These are phyloP conservation scores for Caenorhabditis japonica DNA, from an alignment of 2,888 invertebrate species.

Conservation along the genomic window DNA sequence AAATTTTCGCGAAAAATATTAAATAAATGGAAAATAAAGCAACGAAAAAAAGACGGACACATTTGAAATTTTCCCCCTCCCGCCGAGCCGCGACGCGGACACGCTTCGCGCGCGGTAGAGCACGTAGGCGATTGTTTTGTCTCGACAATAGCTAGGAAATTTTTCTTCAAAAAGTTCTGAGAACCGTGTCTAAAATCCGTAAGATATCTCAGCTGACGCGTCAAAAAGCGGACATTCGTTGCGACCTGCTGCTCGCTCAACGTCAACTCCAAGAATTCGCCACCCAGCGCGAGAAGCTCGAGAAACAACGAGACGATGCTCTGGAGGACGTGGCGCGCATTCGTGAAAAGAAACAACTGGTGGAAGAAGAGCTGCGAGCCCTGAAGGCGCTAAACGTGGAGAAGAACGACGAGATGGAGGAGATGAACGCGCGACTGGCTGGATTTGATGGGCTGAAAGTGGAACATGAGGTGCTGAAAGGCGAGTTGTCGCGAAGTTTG, in stretches of 20 bases:
- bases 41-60: too few species aligned
- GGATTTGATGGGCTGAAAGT: neutral
- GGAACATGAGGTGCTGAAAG: constrained; percentile 1
- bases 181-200: too few species aligned
- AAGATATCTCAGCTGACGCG: constrained; percentile 9
- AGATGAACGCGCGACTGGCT: neutral
- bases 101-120: too few species aligned
- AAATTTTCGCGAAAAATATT: too few species aligned
- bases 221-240: constrained; percentile 28
- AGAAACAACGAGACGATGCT: neutral
- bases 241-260: constrained; percentile 12
- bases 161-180: too few species aligned
- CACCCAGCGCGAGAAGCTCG: neutral
- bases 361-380: constrained; percentile 7
- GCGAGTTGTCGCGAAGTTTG: neutral
- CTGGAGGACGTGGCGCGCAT: neutral
- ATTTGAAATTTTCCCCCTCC: too few species aligned
- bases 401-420: neutral
- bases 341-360: neutral
- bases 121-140: too few species aligned
- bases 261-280: neutral
- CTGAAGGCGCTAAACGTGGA: neutral
- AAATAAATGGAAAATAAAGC: too few species aligned
- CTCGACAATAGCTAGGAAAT: too few species aligned
- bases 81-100: too few species aligned